These are phyloP conservation scores for Microplitis mediator DNA, from an alignment of 1,140 invertebrate genomes.

Conservation along the genomic window DNA sequence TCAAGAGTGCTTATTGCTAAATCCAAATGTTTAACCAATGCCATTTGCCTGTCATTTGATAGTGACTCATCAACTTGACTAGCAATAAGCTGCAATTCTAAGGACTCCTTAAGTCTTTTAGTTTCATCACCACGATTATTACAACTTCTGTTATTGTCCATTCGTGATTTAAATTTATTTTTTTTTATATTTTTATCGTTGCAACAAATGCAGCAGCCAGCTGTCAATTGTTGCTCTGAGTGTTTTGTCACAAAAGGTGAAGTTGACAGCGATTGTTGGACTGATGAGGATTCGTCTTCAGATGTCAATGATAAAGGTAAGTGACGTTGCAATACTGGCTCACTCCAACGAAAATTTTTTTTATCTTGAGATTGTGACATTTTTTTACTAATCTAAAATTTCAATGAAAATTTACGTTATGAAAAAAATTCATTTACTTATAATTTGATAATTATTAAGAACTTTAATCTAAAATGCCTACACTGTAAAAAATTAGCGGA, in stretches of 20 bases:
- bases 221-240: not conserved
- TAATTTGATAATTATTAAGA: too few relatives aligned
- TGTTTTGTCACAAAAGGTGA: conserved; percentile 17
- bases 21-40: conserved; percentile 32
- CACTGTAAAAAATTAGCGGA: too few relatives aligned
- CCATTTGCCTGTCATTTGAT: conserved; percentile 29
- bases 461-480: too few relatives aligned
- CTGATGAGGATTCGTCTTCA: conserved; percentile 26
- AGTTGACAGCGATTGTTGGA: conserved; percentile 16
- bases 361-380: conserved; percentile 26
- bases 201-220: conserved; percentile 21
- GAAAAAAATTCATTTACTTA: too few relatives aligned
- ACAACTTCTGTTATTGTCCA: not conserved
- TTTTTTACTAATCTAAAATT: not conserved
- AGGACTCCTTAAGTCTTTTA: conserved; percentile 26
- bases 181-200: conserved; percentile 3
- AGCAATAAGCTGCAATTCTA: conserved; percentile 30
- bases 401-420: not conserved
- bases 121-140: not conserved
- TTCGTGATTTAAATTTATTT: not conserved
- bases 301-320: conserved; percentile 17
- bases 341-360: conserved; percentile 27
- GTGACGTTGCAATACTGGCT: conserved; percentile 26
- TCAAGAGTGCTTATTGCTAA: conserved; percentile 29
- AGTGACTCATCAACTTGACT: conserved; percentile 36